Conservation (phyloP, 2,797 vertebrate genomes). For the Rhyacichthys aspro region DNA sequence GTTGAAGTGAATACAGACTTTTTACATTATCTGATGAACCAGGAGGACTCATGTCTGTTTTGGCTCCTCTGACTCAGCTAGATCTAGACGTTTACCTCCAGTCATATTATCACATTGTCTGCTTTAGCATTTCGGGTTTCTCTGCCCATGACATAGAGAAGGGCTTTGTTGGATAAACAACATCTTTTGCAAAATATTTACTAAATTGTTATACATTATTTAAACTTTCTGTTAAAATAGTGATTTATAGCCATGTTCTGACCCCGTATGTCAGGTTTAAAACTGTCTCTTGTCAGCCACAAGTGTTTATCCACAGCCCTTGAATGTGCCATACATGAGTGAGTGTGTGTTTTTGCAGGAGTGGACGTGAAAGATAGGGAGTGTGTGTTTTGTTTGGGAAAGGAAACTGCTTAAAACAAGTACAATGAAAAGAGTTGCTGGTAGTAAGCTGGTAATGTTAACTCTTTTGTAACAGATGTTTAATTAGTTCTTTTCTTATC, state of each 20-base stretch:
- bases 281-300: constrained; percentile 56
- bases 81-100: constrained; percentile 57
- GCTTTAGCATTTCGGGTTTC: constrained; percentile 9
- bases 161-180: not conserved
- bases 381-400: constrained; percentile 21
- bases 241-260: constrained; percentile 26
- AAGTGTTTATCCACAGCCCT: constrained; percentile 52
- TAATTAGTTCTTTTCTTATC: constrained; percentile 1
- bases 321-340: constrained; percentile 41
- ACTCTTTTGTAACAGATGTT: not conserved
- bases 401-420: constrained; percentile 4
- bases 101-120: too few species aligned
- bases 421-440: constrained; percentile 10
- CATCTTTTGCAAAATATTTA: not conserved
- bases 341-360: constrained; percentile 47
- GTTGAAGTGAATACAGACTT: not conserved
- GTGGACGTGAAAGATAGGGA: constrained; percentile 27
- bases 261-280: constrained; percentile 42
- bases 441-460: too few species aligned
- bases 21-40: constrained; percentile 10
- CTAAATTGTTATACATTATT: constrained; percentile 6
- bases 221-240: not conserved
- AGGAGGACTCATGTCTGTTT: constrained; percentile 19
- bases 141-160: not conserved
- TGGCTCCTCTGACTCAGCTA: constrained; percentile 45